Evolutionary conservation across 2,888 invertebrate genomes (phyloP), one percentile per base, ranked within the genome.

Genomic region (Parnassius glacialis): DNA sequence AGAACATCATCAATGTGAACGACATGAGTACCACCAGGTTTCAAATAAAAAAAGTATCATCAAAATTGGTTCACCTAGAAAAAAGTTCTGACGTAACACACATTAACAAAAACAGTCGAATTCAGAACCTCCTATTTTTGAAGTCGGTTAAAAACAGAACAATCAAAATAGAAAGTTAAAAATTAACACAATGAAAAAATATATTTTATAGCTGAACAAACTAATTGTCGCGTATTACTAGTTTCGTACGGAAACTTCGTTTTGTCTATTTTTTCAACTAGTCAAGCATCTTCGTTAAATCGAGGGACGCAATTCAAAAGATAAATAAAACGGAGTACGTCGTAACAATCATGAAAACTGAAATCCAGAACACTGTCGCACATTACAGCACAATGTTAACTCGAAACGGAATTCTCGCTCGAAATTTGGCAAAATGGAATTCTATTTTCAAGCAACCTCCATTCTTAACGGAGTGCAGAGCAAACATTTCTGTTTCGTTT

Each of bases 401-500:
- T 57, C 53, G 54, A 50, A 58, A 54, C 62, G 60, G 57, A 67
- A 64, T 60, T 63, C 62, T 62, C 65, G 64, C 52, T 47, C 57
- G 62, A 67, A 67, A 61, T 70, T 71, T 68, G 68, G 67, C 70
- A 75, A 34, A 34, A 74, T 70, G 66, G 67, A 72, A 76, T 75
- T 74, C 64, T 59, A 74, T 77, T 76, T 73, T 62, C 61, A 65
- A 67, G 67, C 70, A 59, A 20, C 67, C 67, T 63, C 63, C 67
- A 68, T 71, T 70, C 66, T 67, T 66, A 63, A 68, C 68, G 66
- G 67, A 66, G 67, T 68, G 66, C 67, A 68, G 57, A 69, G 70
- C 67, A 78, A 70, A 68, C 67, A 81, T 79, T 81, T 83, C 82
- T 82, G 55, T 52, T 58, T 62, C 53, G 48, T 53, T 82, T 76